Base-by-base conservation (phyloP, 2,113 vertebrate genomes). In the Solenodon paradoxus region DNA sequence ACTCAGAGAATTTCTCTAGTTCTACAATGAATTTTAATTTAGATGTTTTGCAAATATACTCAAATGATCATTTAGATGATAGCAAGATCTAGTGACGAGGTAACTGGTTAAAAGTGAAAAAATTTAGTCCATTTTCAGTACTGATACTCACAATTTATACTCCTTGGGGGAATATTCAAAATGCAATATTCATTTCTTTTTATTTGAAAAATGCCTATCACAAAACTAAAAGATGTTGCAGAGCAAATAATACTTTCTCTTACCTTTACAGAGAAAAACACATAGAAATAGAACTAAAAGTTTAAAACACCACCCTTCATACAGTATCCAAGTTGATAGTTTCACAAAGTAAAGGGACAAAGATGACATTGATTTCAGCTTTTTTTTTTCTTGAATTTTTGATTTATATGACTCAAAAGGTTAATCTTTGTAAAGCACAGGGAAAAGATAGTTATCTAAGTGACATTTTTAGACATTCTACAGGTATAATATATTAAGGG, bases 381-480 rank as follows among this genome's bases (percentile, higher is more conserved):
- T 95, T 95, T 95, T 81, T 57, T 92, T 95, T 78, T 90, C 83
- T 95, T 95, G 77, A 90, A 90, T 95, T 92, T 97, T 95, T 97
- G 75, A 97, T 96, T 97, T 96, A 96, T 96, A 69, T 97, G 96
- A 97, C 95, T 97, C 95, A 94, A 97, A 97, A 96, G 96, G 87
- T 97, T 96, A 97, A 97, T 95, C 96, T 96, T 90, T 85, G 95
- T 93, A 88, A 97, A 96, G 90, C 72, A 93, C 78, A 95, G 77
- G 24, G 75, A 80, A 95, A 96, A 96, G 90, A 88, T 75, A 95
- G 94, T 94, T 90, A 90, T 96, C 88, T 53, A 93, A 82, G 61
- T 97, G 97, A 96, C 94, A 96, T 84, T 95, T 95, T 95, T 84
- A 95, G 92, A 94, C 88, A 88, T 88, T 92, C 84, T 95, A 79